A percentile compares a stretch with the other conserved stretches of the same genome.
These are phyloP conservation scores for Eumaeus atala DNA, from an alignment of 1,140 invertebrate genomes.

Conservation along the genomic window DNA sequence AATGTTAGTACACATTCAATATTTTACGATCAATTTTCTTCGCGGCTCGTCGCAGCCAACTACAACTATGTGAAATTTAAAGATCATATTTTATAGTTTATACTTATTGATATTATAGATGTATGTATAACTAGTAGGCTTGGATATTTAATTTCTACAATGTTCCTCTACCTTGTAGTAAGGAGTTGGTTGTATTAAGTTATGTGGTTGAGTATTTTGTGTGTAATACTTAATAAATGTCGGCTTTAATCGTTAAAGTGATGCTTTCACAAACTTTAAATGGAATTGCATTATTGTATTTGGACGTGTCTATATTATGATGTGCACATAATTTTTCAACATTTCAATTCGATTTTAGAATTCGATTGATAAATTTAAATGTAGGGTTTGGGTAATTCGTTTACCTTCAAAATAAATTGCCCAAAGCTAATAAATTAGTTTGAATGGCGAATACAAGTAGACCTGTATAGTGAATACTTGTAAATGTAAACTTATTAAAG, in stretches of 20 bases:
- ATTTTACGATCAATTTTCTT: conserved; percentile 18
- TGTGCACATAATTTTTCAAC: not conserved
- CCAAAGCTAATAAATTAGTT: too few species aligned
- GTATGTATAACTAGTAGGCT: not conserved
- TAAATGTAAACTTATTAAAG: too few species aligned
- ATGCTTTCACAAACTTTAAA: conserved; percentile 33
- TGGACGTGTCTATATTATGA: conserved; percentile 15
- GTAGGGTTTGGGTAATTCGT: not conserved
- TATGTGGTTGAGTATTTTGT: conserved; percentile 7
- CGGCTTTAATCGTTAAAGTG: conserved; percentile 60
- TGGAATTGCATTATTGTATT: conserved; percentile 13
- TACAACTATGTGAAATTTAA: conserved; percentile 10
- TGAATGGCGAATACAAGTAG: too few species aligned
- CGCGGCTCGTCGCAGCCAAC: conserved; percentile 3
- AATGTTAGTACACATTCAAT: conserved; percentile 4
- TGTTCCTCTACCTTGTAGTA: conserved; percentile 50
- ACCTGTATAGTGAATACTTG: too few species aligned
- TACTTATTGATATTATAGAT: conserved; percentile 4
- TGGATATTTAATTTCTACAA: conserved; percentile 36
- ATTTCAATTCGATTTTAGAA: not conserved
- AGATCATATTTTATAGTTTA: conserved; percentile 19
- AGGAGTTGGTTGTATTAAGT: conserved; percentile 31
- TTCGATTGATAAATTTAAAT: not conserved
- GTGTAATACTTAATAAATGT: conserved; percentile 22
- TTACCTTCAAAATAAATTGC: too few species aligned